phyloP scores from a whole-genome alignment of 1,140 invertebrate species.

The Hylaeus volcanicus region DNA sequence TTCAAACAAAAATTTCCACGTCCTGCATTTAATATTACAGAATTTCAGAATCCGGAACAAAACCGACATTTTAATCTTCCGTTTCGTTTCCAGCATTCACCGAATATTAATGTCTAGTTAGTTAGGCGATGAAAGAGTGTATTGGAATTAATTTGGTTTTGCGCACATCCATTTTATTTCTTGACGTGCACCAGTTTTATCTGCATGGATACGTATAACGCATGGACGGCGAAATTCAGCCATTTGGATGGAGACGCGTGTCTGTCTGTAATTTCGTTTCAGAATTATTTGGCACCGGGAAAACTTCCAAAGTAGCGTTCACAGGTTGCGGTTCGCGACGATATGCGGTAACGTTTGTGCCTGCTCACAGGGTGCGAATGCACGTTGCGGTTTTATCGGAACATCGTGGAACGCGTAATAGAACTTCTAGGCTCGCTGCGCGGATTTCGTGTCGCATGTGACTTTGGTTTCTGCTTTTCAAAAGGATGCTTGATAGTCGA shows the following conservation, averaged over 20 bases:
- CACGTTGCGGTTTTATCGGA: constrained; percentile 34
- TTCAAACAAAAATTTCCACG: no score
- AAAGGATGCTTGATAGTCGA: constrained; percentile 33
- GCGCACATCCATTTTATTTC: neutral
- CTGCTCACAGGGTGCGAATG: constrained; percentile 24
- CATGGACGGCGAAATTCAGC: constrained; percentile 14
- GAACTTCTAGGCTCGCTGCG: constrained; percentile 12
- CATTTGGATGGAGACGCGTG: neutral
- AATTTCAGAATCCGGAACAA: no score
- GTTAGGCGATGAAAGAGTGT: no score
- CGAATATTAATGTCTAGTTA: no score
- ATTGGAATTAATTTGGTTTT: no score
- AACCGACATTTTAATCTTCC: no score
- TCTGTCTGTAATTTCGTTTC: constrained; percentile 21
- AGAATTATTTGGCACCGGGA: constrained; percentile 26
- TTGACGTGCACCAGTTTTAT: neutral
- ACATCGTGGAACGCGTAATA: neutral
- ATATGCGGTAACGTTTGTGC: neutral
- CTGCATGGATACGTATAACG: neutral
- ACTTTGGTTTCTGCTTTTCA: constrained; percentile 42
- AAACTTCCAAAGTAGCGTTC: constrained; percentile 28
- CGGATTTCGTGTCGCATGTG: constrained; percentile 7
- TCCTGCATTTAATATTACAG: no score
- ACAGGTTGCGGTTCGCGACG: neutral
- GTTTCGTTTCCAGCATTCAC: no score